Evolutionary conservation across 1,140 invertebrate genomes (phyloP).

Genomic region (Hestina assimilis): DNA sequence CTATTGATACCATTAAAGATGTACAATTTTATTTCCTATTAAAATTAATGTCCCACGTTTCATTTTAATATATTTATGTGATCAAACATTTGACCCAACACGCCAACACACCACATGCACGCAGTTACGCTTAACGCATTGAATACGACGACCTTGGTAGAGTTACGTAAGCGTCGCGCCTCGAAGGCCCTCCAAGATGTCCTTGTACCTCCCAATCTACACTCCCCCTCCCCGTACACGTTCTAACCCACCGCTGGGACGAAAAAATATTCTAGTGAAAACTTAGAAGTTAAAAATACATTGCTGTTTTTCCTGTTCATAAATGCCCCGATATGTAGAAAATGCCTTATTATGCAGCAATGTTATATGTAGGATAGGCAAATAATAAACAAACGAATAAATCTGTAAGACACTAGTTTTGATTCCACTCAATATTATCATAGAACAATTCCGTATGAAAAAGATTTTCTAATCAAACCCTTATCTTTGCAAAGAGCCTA

Average conservation of each 20-base stretch:
- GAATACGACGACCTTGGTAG: slow-evolving; percentile 48
- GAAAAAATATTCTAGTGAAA: no score
- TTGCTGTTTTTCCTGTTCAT: no score
- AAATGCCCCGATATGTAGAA: no score
- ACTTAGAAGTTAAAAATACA: no score
- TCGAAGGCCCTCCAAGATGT: slow-evolving; percentile 53
- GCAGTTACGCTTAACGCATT: slow-evolving; percentile 34
- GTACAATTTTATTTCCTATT: no score
- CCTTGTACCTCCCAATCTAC: slow-evolving; percentile 53
- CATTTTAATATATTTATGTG: background rate
- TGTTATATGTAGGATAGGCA: no score
- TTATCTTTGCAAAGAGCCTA: slow-evolving; percentile 40
- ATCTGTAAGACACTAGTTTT: background rate
- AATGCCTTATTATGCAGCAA: no score
- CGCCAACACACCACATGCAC: slow-evolving; percentile 33
- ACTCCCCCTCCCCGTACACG: no score
- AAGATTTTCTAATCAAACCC: slow-evolving; percentile 22
- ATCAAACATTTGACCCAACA: slow-evolving; percentile 4
- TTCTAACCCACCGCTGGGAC: no score
- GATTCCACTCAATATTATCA: background rate
- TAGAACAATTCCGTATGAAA: slow-evolving; percentile 1
- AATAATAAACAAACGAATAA: no score
- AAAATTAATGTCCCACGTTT: no score
- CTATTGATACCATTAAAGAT: no score
- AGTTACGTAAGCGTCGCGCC: slow-evolving; percentile 67